Evolutionary conservation across 2,888 invertebrate species (phyloP), one percentile per base, ranked within the genome.

Genomic region (Alloplasta piceator): DNA sequence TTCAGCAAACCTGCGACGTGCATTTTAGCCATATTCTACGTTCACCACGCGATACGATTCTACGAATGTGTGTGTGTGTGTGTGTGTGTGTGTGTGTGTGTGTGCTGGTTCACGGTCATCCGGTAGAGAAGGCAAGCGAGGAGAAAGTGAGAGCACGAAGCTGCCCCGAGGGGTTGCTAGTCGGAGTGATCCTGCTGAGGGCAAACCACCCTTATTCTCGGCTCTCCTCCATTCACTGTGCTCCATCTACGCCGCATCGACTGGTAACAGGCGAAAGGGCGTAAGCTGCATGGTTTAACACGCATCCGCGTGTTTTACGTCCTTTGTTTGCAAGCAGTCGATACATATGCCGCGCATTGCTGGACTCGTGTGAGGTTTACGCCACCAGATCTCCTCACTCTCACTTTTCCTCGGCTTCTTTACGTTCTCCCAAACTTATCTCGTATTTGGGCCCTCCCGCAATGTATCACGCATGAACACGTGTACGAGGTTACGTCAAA

Each of bases 401-500:
- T 78, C 78, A 71, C 81, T 78, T 81, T 81, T 61, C 26, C 26
- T 43, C 74, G 64, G 68, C 43, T 66, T 68, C 56, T 63, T 73
- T 64, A 58, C 70, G 70, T 70, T 39, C 73, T 66, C 60, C 52
- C 74, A 36, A 58, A 26, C 64, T 64, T 58, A 77, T 70, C 60
- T 55, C 73, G 26, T 26, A 16, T 16, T 5, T 14, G 43, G 39
- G 64, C 81, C 67, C 76, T 26, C 26, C 70, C 77, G 78, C 81
- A 78, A 26, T 26, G 46, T 43, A 46, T 55, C 77, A 48, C 73
- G 55, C 50, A 50, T 14, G n/a, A 4, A 10, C 56, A 58, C 72
- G 39, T 78, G 80, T 80, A 77, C 80, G 52, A 12, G 2, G 6
- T 79, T 82, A 84, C 81, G 86, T 82, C 87, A 85, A 26, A 87